Conservation (phyloP, 1,140 invertebrate genomes). For the Leptopilina boulardi region DNA sequence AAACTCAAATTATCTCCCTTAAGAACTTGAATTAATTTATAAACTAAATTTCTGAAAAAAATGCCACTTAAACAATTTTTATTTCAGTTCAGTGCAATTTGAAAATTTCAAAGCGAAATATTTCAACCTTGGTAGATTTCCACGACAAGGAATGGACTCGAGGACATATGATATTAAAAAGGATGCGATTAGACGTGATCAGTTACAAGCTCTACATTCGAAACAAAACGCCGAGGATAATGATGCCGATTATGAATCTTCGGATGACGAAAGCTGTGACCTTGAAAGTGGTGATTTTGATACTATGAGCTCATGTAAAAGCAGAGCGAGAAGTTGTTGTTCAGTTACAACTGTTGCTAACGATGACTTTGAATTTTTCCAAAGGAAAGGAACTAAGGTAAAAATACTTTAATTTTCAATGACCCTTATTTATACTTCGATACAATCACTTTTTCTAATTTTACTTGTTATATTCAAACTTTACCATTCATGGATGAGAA, state of each 20-base stretch:
- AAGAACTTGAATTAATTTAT: too few species aligned
- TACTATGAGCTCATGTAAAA: slow-evolving; percentile 77
- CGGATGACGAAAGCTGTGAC: slow-evolving; percentile 74
- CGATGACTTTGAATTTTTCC: slow-evolving; percentile 82
- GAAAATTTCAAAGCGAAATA: slow-evolving; percentile 47
- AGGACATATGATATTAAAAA: slow-evolving; percentile 66
- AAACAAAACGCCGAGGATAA: slow-evolving; percentile 39
- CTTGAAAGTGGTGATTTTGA: slow-evolving; percentile 68
- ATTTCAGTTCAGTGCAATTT: slow-evolving; percentile 35
- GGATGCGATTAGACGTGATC: slow-evolving; percentile 41
- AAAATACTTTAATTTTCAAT: slow-evolving; percentile 25
- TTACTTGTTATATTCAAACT: not conserved
- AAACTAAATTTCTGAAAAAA: slow-evolving; percentile 9
- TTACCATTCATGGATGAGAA: not conserved
- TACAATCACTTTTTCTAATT: not conserved
- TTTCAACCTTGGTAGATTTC: slow-evolving; percentile 50
- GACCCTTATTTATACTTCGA: not conserved
- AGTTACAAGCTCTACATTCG: slow-evolving; percentile 18
- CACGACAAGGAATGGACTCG: slow-evolving; percentile 51
- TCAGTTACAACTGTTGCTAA: slow-evolving; percentile 82
- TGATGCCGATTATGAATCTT: slow-evolving; percentile 68
- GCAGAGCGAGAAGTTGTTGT: slow-evolving; percentile 76
- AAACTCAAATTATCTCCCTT: too few species aligned
- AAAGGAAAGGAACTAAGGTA: slow-evolving; percentile 69
- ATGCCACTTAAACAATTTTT: slow-evolving; percentile 35